phyloP scores from a whole-genome alignment of 2,113 vertebrate genomes.

The Myrmecophaga tridactyla region DNA sequence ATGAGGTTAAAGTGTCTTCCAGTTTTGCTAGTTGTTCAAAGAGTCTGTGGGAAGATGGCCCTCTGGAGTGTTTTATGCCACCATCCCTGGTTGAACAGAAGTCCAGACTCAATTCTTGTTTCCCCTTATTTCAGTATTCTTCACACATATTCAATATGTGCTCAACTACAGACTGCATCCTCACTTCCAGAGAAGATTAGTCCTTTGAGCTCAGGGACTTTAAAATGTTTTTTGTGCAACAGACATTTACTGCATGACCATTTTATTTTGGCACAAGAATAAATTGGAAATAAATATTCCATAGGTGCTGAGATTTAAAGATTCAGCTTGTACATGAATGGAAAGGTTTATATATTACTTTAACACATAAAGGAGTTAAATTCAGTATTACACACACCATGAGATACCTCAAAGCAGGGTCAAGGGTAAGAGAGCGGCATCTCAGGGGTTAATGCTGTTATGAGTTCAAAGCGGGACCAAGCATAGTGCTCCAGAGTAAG shows the following conservation, averaged over 20 bases:
- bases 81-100: too few species aligned
- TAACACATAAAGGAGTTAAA: not conserved
- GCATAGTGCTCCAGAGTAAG: not conserved
- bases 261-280: not conserved
- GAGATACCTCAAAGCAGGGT: not conserved
- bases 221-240: not conserved
- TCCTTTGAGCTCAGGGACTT: not conserved
- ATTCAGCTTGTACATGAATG: not conserved
- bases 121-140: not conserved
- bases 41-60: too few species aligned
- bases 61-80: too few species aligned
- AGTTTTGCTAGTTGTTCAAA: too few species aligned
- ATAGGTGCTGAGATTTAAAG: not conserved
- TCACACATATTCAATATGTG: not conserved
- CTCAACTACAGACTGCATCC: fast-evolving
- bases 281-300: not conserved
- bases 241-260: not conserved
- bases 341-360: not conserved
- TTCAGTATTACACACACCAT: not conserved
- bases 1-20: too few species aligned
- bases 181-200: not conserved
- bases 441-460: not conserved
- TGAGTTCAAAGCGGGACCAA: not conserved
- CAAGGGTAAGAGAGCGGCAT: not conserved
- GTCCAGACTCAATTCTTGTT: not conserved